A percentile compares a stretch with the other conserved stretches of the same genome.
These are phyloP conservation scores for Glaucomys volans DNA, from an alignment of 2,113 vertebrate species.

Conservation along the genomic window DNA sequence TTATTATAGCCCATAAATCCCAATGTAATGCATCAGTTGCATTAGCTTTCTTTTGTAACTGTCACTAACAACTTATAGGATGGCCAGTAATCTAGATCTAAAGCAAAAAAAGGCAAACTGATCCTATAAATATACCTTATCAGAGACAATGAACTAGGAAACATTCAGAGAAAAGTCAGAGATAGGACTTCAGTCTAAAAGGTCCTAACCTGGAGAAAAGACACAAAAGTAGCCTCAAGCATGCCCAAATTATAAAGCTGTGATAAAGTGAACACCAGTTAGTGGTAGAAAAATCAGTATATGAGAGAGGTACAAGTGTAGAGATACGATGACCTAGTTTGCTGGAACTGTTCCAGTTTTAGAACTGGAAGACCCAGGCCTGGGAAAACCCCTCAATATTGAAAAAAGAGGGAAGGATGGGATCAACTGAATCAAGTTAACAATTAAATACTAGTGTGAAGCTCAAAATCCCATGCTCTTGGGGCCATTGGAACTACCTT, in stretches of 20 bases:
- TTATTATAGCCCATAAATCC: background rate
- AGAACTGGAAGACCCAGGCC: background rate
- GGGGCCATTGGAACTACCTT: background rate
- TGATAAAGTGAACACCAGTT: background rate
- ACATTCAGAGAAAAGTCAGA: background rate
- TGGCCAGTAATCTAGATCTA: background rate
- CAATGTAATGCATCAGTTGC: background rate
- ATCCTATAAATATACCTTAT: conserved; percentile 1
- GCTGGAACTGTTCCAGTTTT: background rate
- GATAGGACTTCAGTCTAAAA: background rate
- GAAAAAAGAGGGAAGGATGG: background rate
- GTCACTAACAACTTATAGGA: background rate
- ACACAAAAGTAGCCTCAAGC: background rate
- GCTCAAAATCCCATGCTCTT: background rate
- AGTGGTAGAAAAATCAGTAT: background rate
- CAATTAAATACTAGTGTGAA: background rate
- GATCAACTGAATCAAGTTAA: background rate
- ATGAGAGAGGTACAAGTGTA: background rate
- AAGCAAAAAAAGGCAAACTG: background rate
- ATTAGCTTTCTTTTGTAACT: background rate
- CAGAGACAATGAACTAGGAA: background rate
- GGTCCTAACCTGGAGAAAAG: background rate
- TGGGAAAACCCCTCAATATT: background rate
- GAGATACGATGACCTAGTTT: background rate
- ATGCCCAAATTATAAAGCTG: background rate